A percentile compares a stretch with the other conserved stretches of the same genome.
These are phyloP conservation scores for Adelphocoris suturalis DNA, from an alignment of 2,888 invertebrate species.

Conservation along the genomic window DNA sequence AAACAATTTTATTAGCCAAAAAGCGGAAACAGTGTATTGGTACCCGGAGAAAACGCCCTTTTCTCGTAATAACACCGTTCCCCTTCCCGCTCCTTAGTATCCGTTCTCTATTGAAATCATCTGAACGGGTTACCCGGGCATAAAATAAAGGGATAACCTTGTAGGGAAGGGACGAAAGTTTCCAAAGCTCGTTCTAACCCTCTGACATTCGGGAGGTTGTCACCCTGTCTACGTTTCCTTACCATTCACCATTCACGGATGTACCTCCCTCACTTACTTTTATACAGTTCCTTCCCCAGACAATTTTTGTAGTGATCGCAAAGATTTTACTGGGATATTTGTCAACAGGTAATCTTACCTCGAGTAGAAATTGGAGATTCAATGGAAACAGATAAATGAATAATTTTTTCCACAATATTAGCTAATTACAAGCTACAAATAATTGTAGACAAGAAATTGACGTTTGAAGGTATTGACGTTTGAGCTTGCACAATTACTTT, in stretches of 20 bases:
- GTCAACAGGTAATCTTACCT: too few relatives aligned
- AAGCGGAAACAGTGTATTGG: conserved; percentile 35
- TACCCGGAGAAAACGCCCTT: conserved; percentile 46
- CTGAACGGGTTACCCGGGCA: conserved; percentile 58
- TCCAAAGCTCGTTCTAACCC: conserved; percentile 24
- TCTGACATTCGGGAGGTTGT: conserved; percentile 26
- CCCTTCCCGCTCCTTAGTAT: conserved; percentile 6
- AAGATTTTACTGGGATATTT: not conserved
- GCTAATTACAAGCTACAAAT: too few relatives aligned
- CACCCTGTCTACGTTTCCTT: conserved; percentile 32
- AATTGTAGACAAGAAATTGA: too few relatives aligned
- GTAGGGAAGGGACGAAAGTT: conserved; percentile 39
- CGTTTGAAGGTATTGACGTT: not conserved
- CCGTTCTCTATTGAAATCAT: conserved; percentile 53
- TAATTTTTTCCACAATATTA: too few relatives aligned
- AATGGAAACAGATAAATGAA: too few relatives aligned
- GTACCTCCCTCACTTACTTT: not conserved
- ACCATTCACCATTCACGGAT: conserved; percentile 24
- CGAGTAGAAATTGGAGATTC: not conserved
- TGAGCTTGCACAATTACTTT: too few relatives aligned
- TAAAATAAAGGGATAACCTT: conserved; percentile 60
- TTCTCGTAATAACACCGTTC: conserved; percentile 37
- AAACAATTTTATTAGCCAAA: conserved; percentile 32
- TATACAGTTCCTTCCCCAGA: not conserved
- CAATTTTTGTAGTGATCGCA: not conserved